A percentile compares a stretch with the other conserved stretches of the same genome.
Conservation (phyloP, 2,113 vertebrate species). For the Meriones unguiculatus region DNA sequence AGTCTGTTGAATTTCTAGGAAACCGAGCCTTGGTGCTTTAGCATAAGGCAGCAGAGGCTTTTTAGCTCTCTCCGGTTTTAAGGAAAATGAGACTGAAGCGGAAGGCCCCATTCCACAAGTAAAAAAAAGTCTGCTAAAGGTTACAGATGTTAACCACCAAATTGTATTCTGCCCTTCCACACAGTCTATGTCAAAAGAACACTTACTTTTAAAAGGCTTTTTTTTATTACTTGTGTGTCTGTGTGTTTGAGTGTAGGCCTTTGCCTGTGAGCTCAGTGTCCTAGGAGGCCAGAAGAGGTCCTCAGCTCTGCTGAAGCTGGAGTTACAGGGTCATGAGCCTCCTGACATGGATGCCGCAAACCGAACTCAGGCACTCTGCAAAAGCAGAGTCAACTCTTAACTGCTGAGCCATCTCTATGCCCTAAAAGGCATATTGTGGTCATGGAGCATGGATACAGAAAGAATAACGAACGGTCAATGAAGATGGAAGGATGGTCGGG, state of each 20-base stretch:
- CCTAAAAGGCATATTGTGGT: background rate
- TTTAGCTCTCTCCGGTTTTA: slow-evolving; percentile 1
- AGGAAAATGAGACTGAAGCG: background rate
- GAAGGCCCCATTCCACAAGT: background rate
- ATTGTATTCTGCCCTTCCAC: background rate
- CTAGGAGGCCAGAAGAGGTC: background rate
- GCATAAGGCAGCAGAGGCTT: background rate
- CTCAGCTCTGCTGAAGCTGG: background rate
- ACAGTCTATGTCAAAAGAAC: background rate
- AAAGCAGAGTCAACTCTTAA: background rate
- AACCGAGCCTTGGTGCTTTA: background rate
- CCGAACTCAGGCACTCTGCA: too few relatives aligned
- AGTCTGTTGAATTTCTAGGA: slow-evolving; percentile 44
- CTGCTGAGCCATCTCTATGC: background rate
- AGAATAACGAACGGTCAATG: slow-evolving; percentile 15
- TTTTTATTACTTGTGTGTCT: background rate
- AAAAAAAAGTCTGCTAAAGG: background rate
- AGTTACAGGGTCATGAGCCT: background rate
- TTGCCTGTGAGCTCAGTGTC: background rate
- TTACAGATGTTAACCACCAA: background rate
- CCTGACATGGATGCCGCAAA: too few relatives aligned
- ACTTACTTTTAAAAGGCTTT: background rate
- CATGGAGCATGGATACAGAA: slow-evolving; percentile 24
- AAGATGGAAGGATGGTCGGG: background rate
- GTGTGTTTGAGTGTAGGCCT: background rate